phyloP scores from a whole-genome alignment of 2,113 vertebrate species.

The Galbula dea region DNA sequence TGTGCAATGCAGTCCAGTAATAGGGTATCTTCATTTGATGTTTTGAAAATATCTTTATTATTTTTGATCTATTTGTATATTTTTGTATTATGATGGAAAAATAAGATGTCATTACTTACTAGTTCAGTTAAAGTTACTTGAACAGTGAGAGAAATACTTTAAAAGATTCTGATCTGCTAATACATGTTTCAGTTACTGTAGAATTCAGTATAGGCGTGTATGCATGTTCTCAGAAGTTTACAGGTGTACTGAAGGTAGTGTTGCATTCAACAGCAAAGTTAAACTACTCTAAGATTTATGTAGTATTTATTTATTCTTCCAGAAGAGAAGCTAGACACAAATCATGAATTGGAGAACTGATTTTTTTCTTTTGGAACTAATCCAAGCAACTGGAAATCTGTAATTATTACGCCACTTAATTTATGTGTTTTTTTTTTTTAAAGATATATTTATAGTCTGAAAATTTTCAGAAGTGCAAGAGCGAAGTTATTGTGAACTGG shows the following conservation, averaged over 20 bases:
- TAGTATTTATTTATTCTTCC: neutral
- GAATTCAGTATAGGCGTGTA: neutral
- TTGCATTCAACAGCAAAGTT: neutral
- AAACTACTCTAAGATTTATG: neutral
- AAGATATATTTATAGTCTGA: neutral
- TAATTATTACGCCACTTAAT: neutral
- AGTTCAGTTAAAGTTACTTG: neutral
- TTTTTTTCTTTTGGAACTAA: neutral
- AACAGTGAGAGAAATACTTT: neutral
- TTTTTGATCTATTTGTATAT: conserved; percentile 40
- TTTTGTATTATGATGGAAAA: neutral
- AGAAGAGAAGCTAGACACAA: neutral
- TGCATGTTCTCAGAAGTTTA: neutral
- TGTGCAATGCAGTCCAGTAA: neutral
- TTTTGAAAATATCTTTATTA: conserved; percentile 27
- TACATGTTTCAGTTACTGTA: neutral
- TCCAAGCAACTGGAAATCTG: neutral
- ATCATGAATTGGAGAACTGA: neutral
- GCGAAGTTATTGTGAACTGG: neutral
- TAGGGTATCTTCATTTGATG: neutral
- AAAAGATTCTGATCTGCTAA: neutral
- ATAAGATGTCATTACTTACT: conserved; percentile 21
- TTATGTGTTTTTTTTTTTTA: neutral
- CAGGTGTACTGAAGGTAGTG: neutral
- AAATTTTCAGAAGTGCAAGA: neutral